phyloP scores from a whole-genome alignment of 2,113 vertebrate species.

The Scatophagus argus region DNA sequence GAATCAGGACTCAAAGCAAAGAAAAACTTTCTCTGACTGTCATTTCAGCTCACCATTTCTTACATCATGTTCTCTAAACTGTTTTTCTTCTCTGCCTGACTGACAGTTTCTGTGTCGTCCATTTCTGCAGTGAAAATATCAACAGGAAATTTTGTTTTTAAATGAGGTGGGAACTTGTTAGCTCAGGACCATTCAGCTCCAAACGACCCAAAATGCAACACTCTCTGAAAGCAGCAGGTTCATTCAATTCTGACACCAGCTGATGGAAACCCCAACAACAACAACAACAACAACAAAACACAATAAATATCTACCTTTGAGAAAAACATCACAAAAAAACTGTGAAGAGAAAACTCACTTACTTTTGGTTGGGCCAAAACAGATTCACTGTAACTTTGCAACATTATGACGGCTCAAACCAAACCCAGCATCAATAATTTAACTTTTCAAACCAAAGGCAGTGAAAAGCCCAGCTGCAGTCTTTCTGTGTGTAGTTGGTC shows the following conservation, averaged over 20 bases:
- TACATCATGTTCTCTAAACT: no score
- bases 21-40: no score
- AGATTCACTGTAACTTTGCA: not conserved
- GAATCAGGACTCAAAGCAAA: no score
- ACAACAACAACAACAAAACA: no score
- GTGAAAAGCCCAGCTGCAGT: not conserved
- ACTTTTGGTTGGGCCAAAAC: not conserved
- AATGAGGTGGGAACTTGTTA: no score
- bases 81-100: no score
- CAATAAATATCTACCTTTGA: not conserved
- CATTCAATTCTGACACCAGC: not conserved
- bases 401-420: not conserved
- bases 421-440: not conserved
- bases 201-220: not conserved
- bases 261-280: no score
- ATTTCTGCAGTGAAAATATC: no score
- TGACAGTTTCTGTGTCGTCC: no score
- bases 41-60: no score
- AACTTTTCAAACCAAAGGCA: not conserved
- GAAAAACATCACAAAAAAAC: not conserved
- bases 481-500: not conserved
- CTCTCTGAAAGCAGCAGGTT: not conserved
- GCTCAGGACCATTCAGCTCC: not conserved
- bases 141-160: no score
- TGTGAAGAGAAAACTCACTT: no score